These are phyloP conservation scores for Monopis laevigella DNA, from an alignment of 2,888 invertebrate genomes.

Conservation along the genomic window DNA sequence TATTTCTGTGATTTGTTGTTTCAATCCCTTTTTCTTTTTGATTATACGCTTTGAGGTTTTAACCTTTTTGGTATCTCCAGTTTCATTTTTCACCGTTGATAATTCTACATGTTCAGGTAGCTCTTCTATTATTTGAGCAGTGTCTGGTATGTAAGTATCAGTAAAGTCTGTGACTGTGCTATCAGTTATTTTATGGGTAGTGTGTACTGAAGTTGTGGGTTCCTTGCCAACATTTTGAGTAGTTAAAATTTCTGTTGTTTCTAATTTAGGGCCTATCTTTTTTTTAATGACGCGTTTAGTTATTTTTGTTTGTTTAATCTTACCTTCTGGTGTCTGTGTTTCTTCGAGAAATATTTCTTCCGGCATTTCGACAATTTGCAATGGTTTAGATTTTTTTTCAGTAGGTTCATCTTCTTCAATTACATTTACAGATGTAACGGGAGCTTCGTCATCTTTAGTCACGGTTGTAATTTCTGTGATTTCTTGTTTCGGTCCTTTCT, in stretches of 20 bases:
- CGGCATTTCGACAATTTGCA: conserved; percentile 25
- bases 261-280: conserved; percentile 31
- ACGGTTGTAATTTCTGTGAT: conserved; percentile 41
- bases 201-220: conserved; percentile 24
- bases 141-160: conserved; percentile 13
- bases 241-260: conserved; percentile 32
- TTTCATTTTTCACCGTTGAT: conserved; percentile 22
- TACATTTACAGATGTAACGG: conserved; percentile 12
- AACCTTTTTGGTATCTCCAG: conserved; percentile 20
- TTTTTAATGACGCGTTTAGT: conserved; percentile 30
- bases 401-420: conserved; percentile 11
- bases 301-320: conserved; percentile 24
- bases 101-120: conserved; percentile 16
- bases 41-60: conserved; percentile 21
- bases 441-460: conserved; percentile 25
- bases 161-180: conserved; percentile 19
- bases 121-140: conserved; percentile 19
- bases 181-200: conserved; percentile 22
- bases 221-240: conserved; percentile 33
- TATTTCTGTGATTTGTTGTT: conserved; percentile 25
- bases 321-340: conserved; percentile 21
- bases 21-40: conserved; percentile 19
- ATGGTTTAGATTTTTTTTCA: conserved; percentile 20
- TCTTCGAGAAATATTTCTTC: conserved; percentile 23
- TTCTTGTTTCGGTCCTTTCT: conserved; percentile 32